Percentiles rank a stretch among this genome's conserved stretches.
These are phyloP conservation scores for Salvator merianae DNA, from an alignment of 2,113 vertebrate genomes.

Conservation along the genomic window DNA sequence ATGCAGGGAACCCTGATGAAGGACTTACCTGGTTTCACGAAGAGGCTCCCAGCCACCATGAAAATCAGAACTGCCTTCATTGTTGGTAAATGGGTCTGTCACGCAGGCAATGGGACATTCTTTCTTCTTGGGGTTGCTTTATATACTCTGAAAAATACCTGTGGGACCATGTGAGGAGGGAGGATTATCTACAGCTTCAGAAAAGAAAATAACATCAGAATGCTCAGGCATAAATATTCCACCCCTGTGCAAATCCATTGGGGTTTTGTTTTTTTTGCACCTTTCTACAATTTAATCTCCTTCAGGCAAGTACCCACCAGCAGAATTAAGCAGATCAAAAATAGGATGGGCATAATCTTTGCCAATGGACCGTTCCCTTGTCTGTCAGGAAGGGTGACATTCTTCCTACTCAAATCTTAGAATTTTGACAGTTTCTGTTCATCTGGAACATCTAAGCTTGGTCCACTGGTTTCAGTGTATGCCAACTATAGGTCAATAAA, in stretches of 20 bases:
- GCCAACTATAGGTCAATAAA: neutral
- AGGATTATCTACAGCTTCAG: neutral
- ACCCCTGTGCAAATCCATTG: neutral
- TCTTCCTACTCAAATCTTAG: neutral
- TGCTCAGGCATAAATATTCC: neutral
- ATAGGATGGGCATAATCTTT: neutral
- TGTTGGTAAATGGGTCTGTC: neutral
- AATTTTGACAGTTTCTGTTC: neutral
- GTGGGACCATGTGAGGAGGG: slow-evolving; percentile 13
- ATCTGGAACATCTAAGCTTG: neutral
- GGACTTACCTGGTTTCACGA: slow-evolving; percentile 56
- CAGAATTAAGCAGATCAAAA: neutral
- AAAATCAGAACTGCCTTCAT: slow-evolving; percentile 56
- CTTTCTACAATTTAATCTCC: no score
- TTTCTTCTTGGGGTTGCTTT: slow-evolving; percentile 7
- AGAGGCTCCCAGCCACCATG: slow-evolving; percentile 50
- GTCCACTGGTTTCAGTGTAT: neutral
- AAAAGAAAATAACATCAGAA: neutral
- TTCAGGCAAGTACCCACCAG: neutral
- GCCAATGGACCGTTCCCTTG: neutral
- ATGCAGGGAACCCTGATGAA: accelerated
- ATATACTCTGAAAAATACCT: slow-evolving; percentile 33
- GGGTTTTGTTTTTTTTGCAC: neutral
- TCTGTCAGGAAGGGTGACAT: neutral
- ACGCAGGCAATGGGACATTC: neutral